Base-by-base conservation (phyloP, 1,140 invertebrate species). In the Achatina immaculata region DNA sequence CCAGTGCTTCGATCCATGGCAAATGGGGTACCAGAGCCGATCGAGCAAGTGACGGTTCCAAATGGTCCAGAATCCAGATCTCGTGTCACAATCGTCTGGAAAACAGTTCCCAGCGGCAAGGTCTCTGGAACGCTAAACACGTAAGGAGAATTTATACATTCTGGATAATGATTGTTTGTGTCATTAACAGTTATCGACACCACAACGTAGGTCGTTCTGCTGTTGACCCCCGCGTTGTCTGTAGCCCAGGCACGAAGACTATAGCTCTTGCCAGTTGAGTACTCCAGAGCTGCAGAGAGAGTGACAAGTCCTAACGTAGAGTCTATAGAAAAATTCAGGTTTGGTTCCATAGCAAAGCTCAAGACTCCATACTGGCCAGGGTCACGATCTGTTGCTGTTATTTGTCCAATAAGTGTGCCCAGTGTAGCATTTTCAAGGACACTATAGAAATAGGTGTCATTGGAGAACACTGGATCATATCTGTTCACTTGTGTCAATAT, bases 381-480 rank as follows among this genome's bases (percentile, higher is more conserved):
- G 90, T 99, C 97, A 90, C 95, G 96, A 88, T 99, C 97, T 0
- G 95, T 91, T 0, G 97, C 97, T 88, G 95, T 94, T 0, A 99
- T 96, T 21, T 94, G 93, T 7, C 95, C 91, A 0, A 98, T 94
- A 85, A 93, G 93, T 6, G 95, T 94, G 0, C 96, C 96, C 3
- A 94, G 88, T 0, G 89, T 84, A 0, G 94, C 94, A 38, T 94
- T 95, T 92, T 98, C 97, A 11, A 68, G 66, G 6, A 98, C 93
- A 16, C 79, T 66, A 48, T 87, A 89, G 24, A 51, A 62, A 79
- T 88, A 89, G 3, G 80, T 38, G 14, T 65, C 34, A 65, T 85
- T 55, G n/a, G 82, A 81, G 75, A 89, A 90, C 3, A 45, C 24
- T 3, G 89, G 89, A 1, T 81, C 68, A 69, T 90, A 86, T 43